Evolutionary conservation across 2,888 invertebrate genomes (phyloP), one percentile per base, ranked within the genome.

Genomic region (Lasioglossum calceatum): DNA sequence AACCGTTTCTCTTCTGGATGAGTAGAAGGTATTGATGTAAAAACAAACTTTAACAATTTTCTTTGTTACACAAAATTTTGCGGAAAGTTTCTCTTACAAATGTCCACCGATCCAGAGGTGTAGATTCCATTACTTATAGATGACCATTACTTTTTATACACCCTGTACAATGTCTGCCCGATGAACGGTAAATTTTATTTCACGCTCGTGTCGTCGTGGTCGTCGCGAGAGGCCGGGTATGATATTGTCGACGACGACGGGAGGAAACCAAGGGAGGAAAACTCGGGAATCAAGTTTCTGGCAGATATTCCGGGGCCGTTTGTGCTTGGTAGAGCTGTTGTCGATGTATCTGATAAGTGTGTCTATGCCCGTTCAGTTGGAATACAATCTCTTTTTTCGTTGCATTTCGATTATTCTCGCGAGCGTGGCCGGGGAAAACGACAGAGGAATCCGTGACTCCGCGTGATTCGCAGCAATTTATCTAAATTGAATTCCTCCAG

Each of bases 161-260:
- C 44, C 44, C 44, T 44, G 4, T 44, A 44, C 39, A 2, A 36
- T 4, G 47, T 4, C 12, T 23, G 39, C 27, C 76, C n/a, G 54
- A 82, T 78, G 23, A 50, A 19, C n/a, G 79, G 79, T 39, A 82
- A 67, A 79, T 82, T 74, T 82, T 82, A 79, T 82, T 82, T 73
- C 79, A 78, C 79, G 79, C 64, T 78, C 47, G 78, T 73, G 50
- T 78, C 72, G 78, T 32, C 23, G 71, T 39, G 44, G 10, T 39
- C 58, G 44, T 36, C 54, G 1, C 71, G 0, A 16, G 54, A 54
- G 3, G 14, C 42, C 19, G 23, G 10, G 36, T 27, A 73, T 19
- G 81, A 42, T 82, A 73, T 73, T 44, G 72, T 72, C 70, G 70
- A 36, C 36, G 61, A 23, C 50, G 50, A 77, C 27, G 71, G 14